Evolutionary conservation across 2,888 invertebrate genomes (phyloP), one percentile per base, ranked within the genome.

Genomic region (Drosophila mercatorum): DNA sequence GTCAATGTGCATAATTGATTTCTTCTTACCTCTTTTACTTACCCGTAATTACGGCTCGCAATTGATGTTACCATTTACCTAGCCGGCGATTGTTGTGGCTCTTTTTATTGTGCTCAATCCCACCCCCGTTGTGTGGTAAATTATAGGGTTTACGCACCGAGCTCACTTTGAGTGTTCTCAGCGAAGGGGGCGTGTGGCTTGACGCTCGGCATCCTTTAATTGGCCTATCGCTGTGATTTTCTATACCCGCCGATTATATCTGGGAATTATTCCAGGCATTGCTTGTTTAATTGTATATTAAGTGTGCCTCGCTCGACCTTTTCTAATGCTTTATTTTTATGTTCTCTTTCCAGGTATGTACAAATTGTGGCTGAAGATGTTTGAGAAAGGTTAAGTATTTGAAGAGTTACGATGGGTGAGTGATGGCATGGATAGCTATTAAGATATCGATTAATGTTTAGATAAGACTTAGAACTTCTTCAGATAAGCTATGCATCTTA

Each of bases 1-100:
- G 26, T 34, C 61, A 66, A 68, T 83, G 72, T 72, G 71, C 68
- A 86, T 88, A 83, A 85, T 85, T 87, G 89, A 89, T 89, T 85
- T 51, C 49, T 83, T 81, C 77, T 86, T 87, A 87, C 74, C 89
- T 79, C 84, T 68, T 83, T 46, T 68, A 77, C 72, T 80, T 67
- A 55, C 61, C 43, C 75, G 72, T 85, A 85, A 89, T 89, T 89
- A 85, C 77, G 68, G 73, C 70, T 55, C 62, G 74, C 84, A 77
- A 73, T 80, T 67, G 78, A 67, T 76, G 76, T 76, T 80, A 57
- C 59, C 76, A 61, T 65, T 64, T 75, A 79, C 89, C 71, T 80
- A 66, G 68, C 57, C 63, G 57, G 12, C 43, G 26, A 10, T 55
- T 59, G 49, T 55, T 72, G 17, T 61, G 41, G 49, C 28, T 60